These are phyloP conservation scores for Notarius quadriscutis DNA, from an alignment of 2,113 vertebrate genomes.

Conservation along the genomic window DNA sequence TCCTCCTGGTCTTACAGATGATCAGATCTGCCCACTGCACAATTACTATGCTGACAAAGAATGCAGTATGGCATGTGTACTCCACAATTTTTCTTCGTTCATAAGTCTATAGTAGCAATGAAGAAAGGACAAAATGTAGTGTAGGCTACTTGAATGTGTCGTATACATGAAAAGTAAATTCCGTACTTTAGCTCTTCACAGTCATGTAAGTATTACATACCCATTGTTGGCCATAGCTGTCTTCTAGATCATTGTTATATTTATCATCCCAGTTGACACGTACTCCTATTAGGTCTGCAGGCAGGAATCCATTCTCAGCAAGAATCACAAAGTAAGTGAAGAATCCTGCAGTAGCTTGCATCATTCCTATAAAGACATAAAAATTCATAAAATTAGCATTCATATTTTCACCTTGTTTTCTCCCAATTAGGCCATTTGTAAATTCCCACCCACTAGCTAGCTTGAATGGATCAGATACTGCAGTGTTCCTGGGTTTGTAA, in stretches of 20 bases:
- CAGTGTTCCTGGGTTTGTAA: not conserved
- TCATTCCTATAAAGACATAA: conserved; percentile 68
- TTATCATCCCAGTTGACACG: conserved; percentile 83
- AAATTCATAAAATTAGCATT: not conserved
- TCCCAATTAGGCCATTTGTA: not conserved
- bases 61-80: conserved; percentile 91
- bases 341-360: conserved; percentile 82
- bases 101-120: conserved; percentile 76
- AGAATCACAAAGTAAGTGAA: conserved; percentile 86
- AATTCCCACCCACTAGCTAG: not conserved
- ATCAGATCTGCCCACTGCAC: conserved; percentile 93
- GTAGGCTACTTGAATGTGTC: not conserved
- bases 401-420: not conserved
- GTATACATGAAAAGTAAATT: not conserved
- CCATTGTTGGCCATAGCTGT: conserved; percentile 81
- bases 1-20: conserved; percentile 91
- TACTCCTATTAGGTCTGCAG: conserved; percentile 75
- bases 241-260: conserved; percentile 74
- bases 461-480: not conserved
- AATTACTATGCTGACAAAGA: conserved; percentile 88
- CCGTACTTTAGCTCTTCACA: not conserved
- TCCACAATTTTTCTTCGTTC: conserved; percentile 91
- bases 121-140: not conserved
- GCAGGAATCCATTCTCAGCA: conserved; percentile 83
- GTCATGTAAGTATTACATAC: conserved; percentile 57